Conservation (phyloP, 2,888 invertebrate species). For the Chaetogeoica ovagalla region DNA sequence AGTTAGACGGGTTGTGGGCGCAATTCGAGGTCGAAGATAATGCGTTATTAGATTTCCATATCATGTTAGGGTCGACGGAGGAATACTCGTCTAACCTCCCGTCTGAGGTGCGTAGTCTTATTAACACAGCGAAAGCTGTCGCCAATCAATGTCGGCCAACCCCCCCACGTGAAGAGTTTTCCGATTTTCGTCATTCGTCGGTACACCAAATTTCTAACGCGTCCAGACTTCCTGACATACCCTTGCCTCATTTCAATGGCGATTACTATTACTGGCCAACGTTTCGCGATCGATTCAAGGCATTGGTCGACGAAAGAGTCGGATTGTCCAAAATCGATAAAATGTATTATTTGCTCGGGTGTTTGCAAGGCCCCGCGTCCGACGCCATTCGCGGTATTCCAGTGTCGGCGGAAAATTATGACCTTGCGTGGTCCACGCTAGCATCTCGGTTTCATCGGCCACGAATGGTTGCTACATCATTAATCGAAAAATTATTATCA, state of each 20-base stretch:
- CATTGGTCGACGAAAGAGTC: not conserved
- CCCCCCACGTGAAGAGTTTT: no score
- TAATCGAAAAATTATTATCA: not conserved
- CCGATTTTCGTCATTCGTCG: no score
- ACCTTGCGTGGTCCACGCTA: not conserved
- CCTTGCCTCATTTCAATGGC: not conserved
- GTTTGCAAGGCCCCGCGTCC: not conserved
- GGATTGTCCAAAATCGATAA: not conserved
- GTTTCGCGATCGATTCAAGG: not conserved
- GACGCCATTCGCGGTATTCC: not conserved
- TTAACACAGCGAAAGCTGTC: no score
- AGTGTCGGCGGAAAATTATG: not conserved
- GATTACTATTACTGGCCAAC: not conserved
- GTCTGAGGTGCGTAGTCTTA: no score
- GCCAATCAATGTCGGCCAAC: no score
- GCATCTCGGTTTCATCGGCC: not conserved
- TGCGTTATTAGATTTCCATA: no score
- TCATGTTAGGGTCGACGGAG: no score
- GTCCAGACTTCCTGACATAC: not conserved
- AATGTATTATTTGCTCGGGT: not conserved
- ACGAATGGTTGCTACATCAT: not conserved
- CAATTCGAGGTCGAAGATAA: no score
- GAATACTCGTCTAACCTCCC: no score
- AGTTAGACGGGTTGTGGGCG: no score
- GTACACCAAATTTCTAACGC: no score